Base-by-base conservation (phyloP, 1,140 invertebrate genomes). In the Phortica variegata region DNA sequence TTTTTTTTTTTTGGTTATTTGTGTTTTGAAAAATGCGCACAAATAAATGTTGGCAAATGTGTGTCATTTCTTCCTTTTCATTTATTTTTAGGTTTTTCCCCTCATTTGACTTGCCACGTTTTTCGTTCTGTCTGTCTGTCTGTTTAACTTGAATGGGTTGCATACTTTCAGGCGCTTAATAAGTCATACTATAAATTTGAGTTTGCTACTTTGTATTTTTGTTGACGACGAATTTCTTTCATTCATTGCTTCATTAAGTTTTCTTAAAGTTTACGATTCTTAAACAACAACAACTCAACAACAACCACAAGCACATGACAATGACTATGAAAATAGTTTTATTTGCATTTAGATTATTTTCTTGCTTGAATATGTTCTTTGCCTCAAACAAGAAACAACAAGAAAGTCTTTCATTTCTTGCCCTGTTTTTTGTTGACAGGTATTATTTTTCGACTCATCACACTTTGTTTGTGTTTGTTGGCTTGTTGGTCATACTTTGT, bases 271-370 rank as follows among this genome's bases (percentile, higher is more conserved):
- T 49, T 49, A 19, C 43, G 33, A 38, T 49, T 54, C 37, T 62
- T 50, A 39, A 49, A 40, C 17, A 15, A 17, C 41, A 18, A 39
- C n/a, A n/a, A n/a, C n/a, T n/a, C n/a, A n/a, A n/a, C n/a, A n/a
- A n/a, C n/a, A n/a, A n/a, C n/a, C n/a, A n/a, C n/a, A n/a, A n/a
- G n/a, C n/a, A n/a, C n/a, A n/a, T n/a, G 16, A 8, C 6, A 54
- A 41, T 41, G 41, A 37, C 39, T 47, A 47, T 47, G 58, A 47
- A 45, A 65, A 66, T 68, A 65, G 62, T 68, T 68, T 43, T 54
- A 53, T 62, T 68, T 62, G 62, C 63, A 66, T 66, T 66, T 68
- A 60, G 50, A 66, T 68, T 59, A 63, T 68, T 68, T 59, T 49
- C 34, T 8, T 13, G 8, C 15, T 16, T 7, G 7, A 34, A n/a